Evolutionary conservation across 2,113 vertebrate genomes (phyloP).

Genomic region (Zosterops borbonicus): DNA sequence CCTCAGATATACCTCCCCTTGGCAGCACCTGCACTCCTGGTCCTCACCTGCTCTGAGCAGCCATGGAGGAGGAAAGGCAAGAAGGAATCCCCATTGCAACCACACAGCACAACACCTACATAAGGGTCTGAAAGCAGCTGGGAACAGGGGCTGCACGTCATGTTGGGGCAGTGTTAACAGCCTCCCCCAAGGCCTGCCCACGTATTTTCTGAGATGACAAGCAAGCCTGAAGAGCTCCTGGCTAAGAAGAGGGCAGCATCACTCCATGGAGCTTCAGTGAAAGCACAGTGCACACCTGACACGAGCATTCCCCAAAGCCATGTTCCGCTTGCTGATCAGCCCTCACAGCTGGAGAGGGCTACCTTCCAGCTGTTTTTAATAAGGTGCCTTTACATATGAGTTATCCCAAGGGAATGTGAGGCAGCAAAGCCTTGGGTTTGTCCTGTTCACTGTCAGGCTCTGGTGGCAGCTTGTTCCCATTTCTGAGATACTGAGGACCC

Average conservation of each 20-base stretch:
- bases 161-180: neutral
- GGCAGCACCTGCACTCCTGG: neutral
- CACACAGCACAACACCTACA: neutral
- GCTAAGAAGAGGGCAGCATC: neutral
- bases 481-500: neutral
- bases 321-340: accelerated
- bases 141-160: accelerated
- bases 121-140: neutral
- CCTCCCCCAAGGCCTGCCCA: neutral
- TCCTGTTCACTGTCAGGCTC: neutral
- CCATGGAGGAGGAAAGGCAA: neutral
- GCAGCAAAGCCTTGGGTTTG: neutral
- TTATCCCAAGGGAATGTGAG: neutral
- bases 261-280: neutral
- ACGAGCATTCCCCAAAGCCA: neutral
- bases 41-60: neutral
- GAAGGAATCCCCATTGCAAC: neutral
- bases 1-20: neutral
- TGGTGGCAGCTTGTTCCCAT: neutral
- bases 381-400: neutral
- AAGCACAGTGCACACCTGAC: accelerated
- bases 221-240: neutral
- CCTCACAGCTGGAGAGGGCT: neutral
- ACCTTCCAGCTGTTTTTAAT: neutral
- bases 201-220: neutral